Conservation (phyloP, 2,113 vertebrate species). For the Picathartes gymnocephalus region DNA sequence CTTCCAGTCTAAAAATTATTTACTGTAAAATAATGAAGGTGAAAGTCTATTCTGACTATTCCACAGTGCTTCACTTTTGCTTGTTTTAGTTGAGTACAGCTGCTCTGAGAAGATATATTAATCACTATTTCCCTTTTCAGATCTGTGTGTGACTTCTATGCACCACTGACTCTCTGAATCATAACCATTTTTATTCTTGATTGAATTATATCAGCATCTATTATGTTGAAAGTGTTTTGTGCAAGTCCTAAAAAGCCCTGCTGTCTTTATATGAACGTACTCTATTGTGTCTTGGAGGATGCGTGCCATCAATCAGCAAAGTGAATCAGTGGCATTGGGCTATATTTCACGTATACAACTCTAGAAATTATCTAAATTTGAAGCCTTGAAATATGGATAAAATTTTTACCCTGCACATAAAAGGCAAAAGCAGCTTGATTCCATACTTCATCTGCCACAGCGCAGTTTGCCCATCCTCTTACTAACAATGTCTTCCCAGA, state of each 20-base stretch:
- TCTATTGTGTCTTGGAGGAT: background rate
- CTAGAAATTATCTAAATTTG: background rate
- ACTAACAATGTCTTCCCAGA: background rate
- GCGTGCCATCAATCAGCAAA: background rate
- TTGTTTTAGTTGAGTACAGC: background rate
- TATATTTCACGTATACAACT: background rate
- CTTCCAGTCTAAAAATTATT: background rate
- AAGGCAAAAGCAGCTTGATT: background rate
- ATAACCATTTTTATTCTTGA: background rate
- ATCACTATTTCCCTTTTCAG: background rate
- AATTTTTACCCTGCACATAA: background rate
- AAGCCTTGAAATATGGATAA: background rate
- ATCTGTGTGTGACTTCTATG: background rate
- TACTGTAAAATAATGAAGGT: background rate
- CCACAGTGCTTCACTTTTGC: background rate
- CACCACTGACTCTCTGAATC: background rate
- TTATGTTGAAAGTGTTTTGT: background rate
- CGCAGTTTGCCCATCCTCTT: background rate
- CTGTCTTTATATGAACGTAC: background rate
- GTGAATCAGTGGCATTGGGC: background rate
- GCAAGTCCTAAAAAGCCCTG: background rate
- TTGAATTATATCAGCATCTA: background rate
- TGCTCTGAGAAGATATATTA: background rate
- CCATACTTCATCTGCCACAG: background rate
- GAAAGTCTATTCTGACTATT: background rate